Percentiles rank a stretch among this genome's conserved stretches.
Evolutionary conservation across 2,888 invertebrate species (phyloP).

Genomic region (Tipula vernalis): DNA sequence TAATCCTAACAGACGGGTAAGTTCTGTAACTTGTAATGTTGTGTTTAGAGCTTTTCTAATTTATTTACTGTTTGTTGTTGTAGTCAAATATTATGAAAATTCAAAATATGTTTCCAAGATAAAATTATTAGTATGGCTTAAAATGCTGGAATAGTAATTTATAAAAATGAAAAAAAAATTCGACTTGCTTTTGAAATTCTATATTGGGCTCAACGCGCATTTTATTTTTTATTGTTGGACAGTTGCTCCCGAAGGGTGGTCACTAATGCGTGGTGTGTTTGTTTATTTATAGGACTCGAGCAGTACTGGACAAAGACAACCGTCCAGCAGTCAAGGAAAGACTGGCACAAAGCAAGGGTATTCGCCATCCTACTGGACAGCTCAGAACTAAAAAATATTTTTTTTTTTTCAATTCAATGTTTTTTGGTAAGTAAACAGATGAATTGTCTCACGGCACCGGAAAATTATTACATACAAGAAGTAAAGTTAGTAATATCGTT

Average conservation of each 20-base stretch:
- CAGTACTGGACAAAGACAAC: slow-evolving; percentile 37
- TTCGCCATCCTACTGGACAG: slow-evolving; percentile 36
- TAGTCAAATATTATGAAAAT: background rate
- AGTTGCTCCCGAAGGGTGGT: background rate
- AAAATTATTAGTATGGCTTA: background rate
- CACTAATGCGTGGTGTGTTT: slow-evolving; percentile 12
- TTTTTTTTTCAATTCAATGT: background rate
- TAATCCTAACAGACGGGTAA: slow-evolving; percentile 38
- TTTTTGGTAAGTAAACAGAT: background rate
- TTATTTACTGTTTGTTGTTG: slow-evolving; percentile 9
- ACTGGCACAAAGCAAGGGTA: slow-evolving; percentile 35
- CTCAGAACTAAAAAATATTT: slow-evolving; percentile 30
- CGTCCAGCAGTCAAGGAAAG: slow-evolving; percentile 35
- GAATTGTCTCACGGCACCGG: background rate
- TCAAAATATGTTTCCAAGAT: background rate
- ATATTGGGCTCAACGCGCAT: background rate
- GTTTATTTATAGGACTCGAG: slow-evolving; percentile 31
- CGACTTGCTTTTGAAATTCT: background rate
- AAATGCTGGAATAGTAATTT: background rate
- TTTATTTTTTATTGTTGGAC: background rate
- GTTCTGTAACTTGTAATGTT: slow-evolving; percentile 21
- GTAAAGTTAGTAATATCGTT: background rate
- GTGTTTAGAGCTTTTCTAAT: background rate
- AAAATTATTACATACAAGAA: background rate
- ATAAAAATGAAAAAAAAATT: background rate